Percentiles rank a stretch among this genome's conserved stretches.
Evolutionary conservation across 2,888 invertebrate genomes (phyloP).

Genomic region (Bombyx huttoni): DNA sequence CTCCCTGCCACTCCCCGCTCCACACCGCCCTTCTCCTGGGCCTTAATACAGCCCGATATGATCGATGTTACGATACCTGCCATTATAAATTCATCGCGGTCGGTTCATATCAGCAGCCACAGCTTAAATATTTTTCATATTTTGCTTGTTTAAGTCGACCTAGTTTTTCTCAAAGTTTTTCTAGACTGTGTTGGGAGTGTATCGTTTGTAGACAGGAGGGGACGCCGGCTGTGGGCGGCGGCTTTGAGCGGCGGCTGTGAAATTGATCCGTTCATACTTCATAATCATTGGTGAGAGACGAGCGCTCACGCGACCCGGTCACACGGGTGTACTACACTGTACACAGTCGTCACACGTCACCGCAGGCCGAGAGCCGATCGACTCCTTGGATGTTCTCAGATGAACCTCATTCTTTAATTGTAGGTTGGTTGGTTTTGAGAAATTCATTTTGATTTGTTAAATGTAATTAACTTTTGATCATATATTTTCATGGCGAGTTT

Average conservation of each 20-base stretch:
- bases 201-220: constrained; percentile 5
- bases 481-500: too few relatives aligned
- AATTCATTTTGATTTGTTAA: too few relatives aligned
- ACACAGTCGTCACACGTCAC: constrained; percentile 4
- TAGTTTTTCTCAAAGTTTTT: not conserved
- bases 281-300: constrained; percentile 41
- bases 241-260: constrained; percentile 37
- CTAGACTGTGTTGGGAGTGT: not conserved
- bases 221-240: constrained; percentile 15
- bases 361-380: not conserved
- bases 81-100: constrained; percentile 14
- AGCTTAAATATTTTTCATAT: constrained; percentile 6
- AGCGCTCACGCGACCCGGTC: constrained; percentile 13
- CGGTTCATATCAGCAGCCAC: constrained; percentile 13
- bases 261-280: constrained; percentile 54
- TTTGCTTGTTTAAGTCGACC: not conserved
- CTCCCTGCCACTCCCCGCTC: too few relatives aligned
- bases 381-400: not conserved
- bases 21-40: not conserved
- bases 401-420: not conserved
- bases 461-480: too few relatives aligned
- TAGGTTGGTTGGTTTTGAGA: too few relatives aligned
- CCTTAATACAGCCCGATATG: not conserved
- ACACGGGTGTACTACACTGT: not conserved
- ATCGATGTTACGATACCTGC: constrained; percentile 18